phyloP scores from a whole-genome alignment of 1,140 invertebrate genomes.

The Hycleus cichorii region DNA sequence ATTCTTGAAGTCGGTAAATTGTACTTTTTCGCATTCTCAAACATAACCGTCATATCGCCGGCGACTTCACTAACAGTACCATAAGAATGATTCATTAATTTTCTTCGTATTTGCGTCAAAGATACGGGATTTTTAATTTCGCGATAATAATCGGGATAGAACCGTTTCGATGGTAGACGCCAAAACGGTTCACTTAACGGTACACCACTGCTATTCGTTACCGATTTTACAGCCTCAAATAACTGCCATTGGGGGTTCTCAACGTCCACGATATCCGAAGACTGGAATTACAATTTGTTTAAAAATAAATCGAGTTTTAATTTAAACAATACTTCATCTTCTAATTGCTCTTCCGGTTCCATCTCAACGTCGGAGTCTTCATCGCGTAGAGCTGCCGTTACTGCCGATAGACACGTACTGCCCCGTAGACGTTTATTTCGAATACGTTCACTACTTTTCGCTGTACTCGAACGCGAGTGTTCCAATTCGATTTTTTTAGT shows the following conservation, averaged over 20 bases:
- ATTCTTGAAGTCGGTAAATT: slow-evolving; percentile 81
- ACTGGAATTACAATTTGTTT: neutral
- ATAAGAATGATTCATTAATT: slow-evolving; percentile 82
- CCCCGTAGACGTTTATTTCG: slow-evolving; percentile 38
- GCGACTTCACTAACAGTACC: slow-evolving; percentile 81
- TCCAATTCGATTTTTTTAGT: slow-evolving; percentile 57
- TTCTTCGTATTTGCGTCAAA: slow-evolving; percentile 84
- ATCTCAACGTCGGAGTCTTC: slow-evolving; percentile 35
- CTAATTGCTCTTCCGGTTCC: slow-evolving; percentile 39
- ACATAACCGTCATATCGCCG: slow-evolving; percentile 96
- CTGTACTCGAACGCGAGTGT: slow-evolving; percentile 39
- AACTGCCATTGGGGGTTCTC: slow-evolving; percentile 49
- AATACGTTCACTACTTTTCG: slow-evolving; percentile 47
- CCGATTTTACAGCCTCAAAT: slow-evolving; percentile 44
- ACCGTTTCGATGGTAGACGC: slow-evolving; percentile 81
- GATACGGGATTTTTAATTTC: slow-evolving; percentile 96
- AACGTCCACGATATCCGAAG: slow-evolving; percentile 25
- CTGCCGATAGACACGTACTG: slow-evolving; percentile 44
- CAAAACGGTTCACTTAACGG: slow-evolving; percentile 83
- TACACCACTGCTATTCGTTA: slow-evolving; percentile 42
- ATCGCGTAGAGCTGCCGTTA: slow-evolving; percentile 45
- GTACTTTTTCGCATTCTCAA: slow-evolving; percentile 95
- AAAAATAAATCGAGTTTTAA: neutral
- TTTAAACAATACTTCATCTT: slow-evolving; percentile 19
- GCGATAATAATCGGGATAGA: slow-evolving; percentile 96